Conservation (phyloP, 2,888 invertebrate genomes). For the Lepidochrysops patricia region DNA sequence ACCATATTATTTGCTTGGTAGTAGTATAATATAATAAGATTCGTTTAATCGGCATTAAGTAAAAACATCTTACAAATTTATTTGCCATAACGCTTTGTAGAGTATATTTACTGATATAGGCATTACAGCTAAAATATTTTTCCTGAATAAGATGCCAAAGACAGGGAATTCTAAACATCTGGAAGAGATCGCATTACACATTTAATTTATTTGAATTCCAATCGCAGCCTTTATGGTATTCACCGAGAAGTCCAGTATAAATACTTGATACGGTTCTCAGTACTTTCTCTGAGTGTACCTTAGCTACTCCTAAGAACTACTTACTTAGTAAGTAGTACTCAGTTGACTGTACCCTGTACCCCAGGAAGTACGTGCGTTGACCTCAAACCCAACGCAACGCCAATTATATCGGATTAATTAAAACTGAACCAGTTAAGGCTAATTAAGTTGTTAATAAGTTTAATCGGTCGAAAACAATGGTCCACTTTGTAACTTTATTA, state of each 20-base stretch:
- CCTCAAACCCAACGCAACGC: constrained; percentile 2
- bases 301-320: too few species aligned
- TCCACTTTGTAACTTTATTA: background rate
- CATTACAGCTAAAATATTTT: too few species aligned
- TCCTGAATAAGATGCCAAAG: too few species aligned
- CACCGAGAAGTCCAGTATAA: background rate
- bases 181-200: background rate
- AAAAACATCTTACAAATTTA: too few species aligned
- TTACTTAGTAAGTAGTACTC: background rate
- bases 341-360: background rate
- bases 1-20: too few species aligned
- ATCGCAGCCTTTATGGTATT: background rate
- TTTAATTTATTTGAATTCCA: background rate
- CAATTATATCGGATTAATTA: background rate
- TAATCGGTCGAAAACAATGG: background rate
- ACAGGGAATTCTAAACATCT: background rate
- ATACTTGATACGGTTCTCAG: background rate
- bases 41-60: background rate
- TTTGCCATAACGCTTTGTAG: too few species aligned
- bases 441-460: background rate
- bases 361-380: constrained; percentile 6
- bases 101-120: too few species aligned
- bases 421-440: background rate
- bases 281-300: constrained; percentile 8
- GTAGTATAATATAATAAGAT: background rate